A percentile compares a stretch with the other conserved stretches of the same genome.
Conservation (phyloP, 2,113 vertebrate genomes). For the Bos javanicus region DNA sequence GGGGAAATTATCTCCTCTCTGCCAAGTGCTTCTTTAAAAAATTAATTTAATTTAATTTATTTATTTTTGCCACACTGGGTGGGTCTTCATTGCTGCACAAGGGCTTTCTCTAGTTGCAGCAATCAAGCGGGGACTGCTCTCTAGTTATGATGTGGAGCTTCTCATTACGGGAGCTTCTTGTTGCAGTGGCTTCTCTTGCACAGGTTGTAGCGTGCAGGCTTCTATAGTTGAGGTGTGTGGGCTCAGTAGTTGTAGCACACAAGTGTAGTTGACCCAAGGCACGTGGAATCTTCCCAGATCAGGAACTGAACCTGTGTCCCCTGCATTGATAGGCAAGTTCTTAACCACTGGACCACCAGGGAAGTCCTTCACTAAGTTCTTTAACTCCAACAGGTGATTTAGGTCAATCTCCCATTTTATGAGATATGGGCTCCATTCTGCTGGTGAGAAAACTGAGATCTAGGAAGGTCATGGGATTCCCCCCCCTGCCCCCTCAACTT, state of each 20-base stretch:
- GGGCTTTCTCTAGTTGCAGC: not conserved
- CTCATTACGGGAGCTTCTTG: not conserved
- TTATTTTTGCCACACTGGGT: not conserved
- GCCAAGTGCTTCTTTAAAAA: not conserved
- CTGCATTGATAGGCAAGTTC: not conserved
- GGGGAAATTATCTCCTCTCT: not conserved
- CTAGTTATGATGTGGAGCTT: not conserved
- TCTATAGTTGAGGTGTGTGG: not conserved
- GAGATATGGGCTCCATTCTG: not conserved
- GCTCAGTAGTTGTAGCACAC: not conserved
- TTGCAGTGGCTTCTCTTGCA: fast-evolving
- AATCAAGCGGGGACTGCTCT: fast-evolving
- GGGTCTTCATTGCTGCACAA: not conserved
- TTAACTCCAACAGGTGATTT: not conserved
- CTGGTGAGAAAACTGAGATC: not conserved
- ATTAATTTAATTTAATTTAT: not conserved
- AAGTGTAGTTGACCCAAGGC: not conserved
- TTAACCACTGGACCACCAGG: not conserved
- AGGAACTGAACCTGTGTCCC: not conserved
- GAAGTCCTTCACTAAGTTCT: not conserved
- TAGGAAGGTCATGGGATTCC: not conserved
- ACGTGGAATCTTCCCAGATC: not conserved
- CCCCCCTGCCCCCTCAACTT: not conserved
- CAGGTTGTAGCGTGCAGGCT: not conserved
- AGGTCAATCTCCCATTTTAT: not conserved